phyloP scores from a whole-genome alignment of 2,888 invertebrate genomes.

The Diarsia rubi region DNA sequence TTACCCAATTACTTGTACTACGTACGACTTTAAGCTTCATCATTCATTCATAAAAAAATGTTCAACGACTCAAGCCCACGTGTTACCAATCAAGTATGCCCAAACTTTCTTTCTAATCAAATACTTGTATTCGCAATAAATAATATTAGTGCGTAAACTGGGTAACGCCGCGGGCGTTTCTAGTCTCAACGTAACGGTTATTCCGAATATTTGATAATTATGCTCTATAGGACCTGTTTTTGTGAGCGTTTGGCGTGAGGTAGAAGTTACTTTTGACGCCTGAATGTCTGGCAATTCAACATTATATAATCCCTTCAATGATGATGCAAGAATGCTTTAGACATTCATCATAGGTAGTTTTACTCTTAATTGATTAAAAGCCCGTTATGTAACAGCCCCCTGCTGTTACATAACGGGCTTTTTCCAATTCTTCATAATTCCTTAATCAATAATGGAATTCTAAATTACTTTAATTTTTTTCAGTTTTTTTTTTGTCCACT shows the following conservation, averaged over 20 bases:
- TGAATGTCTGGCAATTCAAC: constrained; percentile 43
- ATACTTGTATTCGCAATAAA: constrained; percentile 55
- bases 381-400: constrained; percentile 8
- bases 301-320: constrained; percentile 42
- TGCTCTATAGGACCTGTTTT: constrained; percentile 56
- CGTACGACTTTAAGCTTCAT: constrained; percentile 12
- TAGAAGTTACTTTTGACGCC: constrained; percentile 52
- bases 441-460: constrained; percentile 7
- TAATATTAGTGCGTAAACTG: constrained; percentile 43
- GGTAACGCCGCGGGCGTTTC: constrained; percentile 41
- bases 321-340: constrained; percentile 1
- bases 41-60: constrained; percentile 51
- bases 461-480: no score
- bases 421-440: no score
- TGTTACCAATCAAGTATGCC: constrained; percentile 46
- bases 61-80: constrained; percentile 33
- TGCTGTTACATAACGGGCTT: no score
- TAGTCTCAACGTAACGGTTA: constrained; percentile 37
- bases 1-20: constrained; percentile 35
- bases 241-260: constrained; percentile 8
- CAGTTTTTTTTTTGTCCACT: no score
- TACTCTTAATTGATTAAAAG: constrained; percentile 12
- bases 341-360: not conserved
- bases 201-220: constrained; percentile 54
- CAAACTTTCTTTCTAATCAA: constrained; percentile 66